Percentiles rank a stretch among this genome's conserved stretches.
Conservation (phyloP, 2,797 vertebrate genomes). For the Thaleichthys pacificus region DNA sequence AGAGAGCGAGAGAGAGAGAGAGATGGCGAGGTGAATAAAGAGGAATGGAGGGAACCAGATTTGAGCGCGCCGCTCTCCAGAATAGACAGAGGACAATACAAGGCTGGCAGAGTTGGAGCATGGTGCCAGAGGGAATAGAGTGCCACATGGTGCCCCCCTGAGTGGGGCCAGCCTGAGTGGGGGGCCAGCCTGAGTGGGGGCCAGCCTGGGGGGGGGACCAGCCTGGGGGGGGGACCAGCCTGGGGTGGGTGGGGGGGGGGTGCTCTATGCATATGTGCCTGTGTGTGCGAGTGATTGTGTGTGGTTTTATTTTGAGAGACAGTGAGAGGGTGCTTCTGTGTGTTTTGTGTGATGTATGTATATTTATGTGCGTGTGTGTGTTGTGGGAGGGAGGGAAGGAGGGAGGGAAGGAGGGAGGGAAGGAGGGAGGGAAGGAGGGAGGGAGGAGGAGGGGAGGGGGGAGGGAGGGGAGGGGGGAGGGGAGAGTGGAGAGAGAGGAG, state of each 20-base stretch:
- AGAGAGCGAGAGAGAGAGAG: too few species aligned
- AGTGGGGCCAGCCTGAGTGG: conserved; percentile 75
- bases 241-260: background rate
- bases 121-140: conserved; percentile 74
- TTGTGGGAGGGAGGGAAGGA: conserved; percentile 31
- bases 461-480: too few species aligned
- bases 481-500: conserved; percentile 55
- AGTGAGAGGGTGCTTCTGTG: background rate
- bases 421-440: conserved; percentile 28
- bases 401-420: conserved; percentile 17
- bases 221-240: conserved; percentile 52
- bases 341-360: conserved; percentile 3
- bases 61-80: conserved; percentile 64
- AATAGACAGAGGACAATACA: conserved; percentile 68
- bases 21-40: conserved; percentile 6
- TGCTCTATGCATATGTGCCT: conserved; percentile 17
- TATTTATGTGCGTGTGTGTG: conserved; percentile 24
- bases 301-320: background rate
- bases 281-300: conserved; percentile 30
- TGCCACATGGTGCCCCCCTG: conserved; percentile 79
- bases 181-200: conserved; percentile 45
- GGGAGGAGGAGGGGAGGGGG: conserved; percentile 6
- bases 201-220: conserved; percentile 68
- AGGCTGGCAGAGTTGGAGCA: conserved; percentile 67
- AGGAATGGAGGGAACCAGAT: conserved; percentile 23